Evolutionary conservation across 2,113 vertebrate species (phyloP).

Genomic region (Tragelaphus buxtoni): DNA sequence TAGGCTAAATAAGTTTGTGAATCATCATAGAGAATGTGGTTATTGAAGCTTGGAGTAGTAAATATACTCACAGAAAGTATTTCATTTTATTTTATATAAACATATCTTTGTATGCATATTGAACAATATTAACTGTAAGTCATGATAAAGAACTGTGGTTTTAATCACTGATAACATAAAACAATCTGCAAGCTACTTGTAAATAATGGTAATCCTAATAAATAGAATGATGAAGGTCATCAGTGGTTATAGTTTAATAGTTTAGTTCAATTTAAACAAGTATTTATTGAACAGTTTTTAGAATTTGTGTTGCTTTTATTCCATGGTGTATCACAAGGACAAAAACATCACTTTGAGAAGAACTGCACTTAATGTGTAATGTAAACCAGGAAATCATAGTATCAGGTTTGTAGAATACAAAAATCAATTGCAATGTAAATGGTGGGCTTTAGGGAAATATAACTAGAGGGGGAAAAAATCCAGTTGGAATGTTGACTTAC

Average conservation of each 20-base stretch:
- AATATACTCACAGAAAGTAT: not conserved
- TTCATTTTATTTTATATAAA: not conserved
- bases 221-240: not conserved
- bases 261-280: not conserved
- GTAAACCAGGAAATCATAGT: not conserved
- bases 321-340: not conserved
- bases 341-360: not conserved
- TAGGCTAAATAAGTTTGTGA: not conserved
- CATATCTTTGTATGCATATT: not conserved
- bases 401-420: not conserved
- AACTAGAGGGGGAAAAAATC: not conserved
- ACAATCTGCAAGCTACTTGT: not conserved
- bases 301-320: not conserved
- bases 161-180: not conserved
- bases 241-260: not conserved
- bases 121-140: not conserved
- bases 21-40: not conserved
- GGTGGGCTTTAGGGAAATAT: not conserved
- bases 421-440: not conserved
- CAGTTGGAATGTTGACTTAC: not conserved
- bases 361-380: not conserved
- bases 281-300: not conserved
- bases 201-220: not conserved
- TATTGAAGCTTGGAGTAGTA: not conserved
- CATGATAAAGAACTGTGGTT: not conserved